A percentile compares a stretch with the other conserved stretches of the same genome.
Evolutionary conservation across 2,888 invertebrate species (phyloP).

Genomic region (Resseliella maxima): DNA sequence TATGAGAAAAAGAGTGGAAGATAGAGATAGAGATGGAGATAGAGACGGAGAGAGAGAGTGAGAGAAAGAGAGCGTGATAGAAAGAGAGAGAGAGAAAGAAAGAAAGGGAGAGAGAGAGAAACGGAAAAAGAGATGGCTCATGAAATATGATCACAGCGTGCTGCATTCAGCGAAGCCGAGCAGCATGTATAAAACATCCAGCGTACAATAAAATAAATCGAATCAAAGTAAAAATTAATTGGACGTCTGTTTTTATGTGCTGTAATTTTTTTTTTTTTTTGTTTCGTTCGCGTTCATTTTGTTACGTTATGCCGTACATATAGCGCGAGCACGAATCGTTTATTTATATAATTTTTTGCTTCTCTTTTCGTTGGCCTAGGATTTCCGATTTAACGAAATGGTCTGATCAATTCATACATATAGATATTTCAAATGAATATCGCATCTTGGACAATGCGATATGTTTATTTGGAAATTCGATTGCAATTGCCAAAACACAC

Average conservation of each 20-base stretch:
- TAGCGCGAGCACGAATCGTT: neutral
- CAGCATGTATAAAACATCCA: slow-evolving; percentile 32
- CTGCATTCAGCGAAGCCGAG: neutral
- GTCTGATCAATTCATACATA: too few species aligned
- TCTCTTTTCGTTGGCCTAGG: neutral
- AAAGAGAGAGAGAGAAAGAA: neutral
- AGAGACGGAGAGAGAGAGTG: neutral
- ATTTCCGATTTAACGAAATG: neutral
- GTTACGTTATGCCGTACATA: neutral
- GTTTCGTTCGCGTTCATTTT: neutral
- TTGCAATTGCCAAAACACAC: neutral
- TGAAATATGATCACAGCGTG: neutral
- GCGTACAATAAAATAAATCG: slow-evolving; percentile 51
- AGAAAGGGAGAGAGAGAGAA: neutral
- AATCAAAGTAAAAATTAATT: slow-evolving; percentile 55
- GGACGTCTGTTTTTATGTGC: slow-evolving; percentile 38
- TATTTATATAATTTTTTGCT: slow-evolving; percentile 10
- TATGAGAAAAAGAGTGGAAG: neutral
- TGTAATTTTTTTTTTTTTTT: slow-evolving; percentile 41
- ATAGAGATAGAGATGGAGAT: neutral
- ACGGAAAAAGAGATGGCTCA: neutral
- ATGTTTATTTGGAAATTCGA: slow-evolving; percentile 10
- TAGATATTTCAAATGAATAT: neutral
- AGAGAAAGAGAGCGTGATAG: neutral
- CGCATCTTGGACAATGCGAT: slow-evolving; percentile 13